Evolutionary conservation across 2,888 invertebrate species (phyloP), one percentile per base, ranked within the genome.

Genomic region (Hirtodrosophila alboralis): DNA sequence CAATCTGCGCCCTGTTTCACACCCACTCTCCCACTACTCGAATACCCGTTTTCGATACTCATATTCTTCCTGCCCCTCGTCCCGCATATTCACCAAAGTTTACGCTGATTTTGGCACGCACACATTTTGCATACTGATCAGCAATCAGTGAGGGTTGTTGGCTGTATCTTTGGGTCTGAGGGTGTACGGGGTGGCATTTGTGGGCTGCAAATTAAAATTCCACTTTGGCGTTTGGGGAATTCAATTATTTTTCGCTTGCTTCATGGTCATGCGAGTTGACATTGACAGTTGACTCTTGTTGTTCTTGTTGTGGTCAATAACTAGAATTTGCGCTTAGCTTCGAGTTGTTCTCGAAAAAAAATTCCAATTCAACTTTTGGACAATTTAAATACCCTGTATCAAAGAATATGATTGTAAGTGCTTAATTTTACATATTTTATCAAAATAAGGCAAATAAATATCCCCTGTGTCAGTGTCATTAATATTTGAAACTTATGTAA

Each of bases 51-150:
- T 41, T 58, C 45, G 34, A 41, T 56, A 49, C 37, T 52, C 49
- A 53, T 58, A 58, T 81, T 75, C 47, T 36, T 38, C 31, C 9
- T 30, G 8, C 10, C 28, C 28, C 21, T 7, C 2, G 6, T 21
- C 18, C 1, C 38, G 10, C 21, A 6, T 26, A n/a, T 26, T 30
- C 33, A 31, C 27, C 34, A 40, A 58, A 57, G 43, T 73, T 81
- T 57, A 73, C 80, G 73, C 78, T 81, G 86, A 81, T 81, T 81
- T 80, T 81, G 75, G 70, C 84, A 87, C 84, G 86, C 86, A 84
- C 84, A 85, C 87, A 80, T 72, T 80, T 84, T 85, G 87, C 81
- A 87, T 84, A 87, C 87, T 84, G 87, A 87, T 87, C 86, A 87
- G 86, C 85, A 81, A 86, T 81, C 86, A 86, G 77, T 60, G 74